Evolutionary conservation across 2,888 invertebrate species (phyloP), one percentile per base, ranked within the genome.

Genomic region (Conops quadrifasciatus): DNA sequence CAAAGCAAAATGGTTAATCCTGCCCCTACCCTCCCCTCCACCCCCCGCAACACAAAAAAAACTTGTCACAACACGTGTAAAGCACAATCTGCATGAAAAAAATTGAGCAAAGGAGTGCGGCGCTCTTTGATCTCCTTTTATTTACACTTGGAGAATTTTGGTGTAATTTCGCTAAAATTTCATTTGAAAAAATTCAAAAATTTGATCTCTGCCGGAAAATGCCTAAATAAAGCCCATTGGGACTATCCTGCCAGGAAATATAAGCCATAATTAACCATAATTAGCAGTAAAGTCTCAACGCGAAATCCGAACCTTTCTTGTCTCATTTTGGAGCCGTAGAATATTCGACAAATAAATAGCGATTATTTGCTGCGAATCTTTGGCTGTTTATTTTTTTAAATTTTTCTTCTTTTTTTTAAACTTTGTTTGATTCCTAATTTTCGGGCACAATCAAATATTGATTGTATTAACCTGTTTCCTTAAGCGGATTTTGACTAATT

Each of bases 11-110:
- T 67, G 53, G 26, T 59, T 36, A 36, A 36, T 36, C 4, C 36
- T 36, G 5, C 9, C 36, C 9, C 5, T 36, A 4, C 9, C 9
- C 36, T 36, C 36, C 9, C 5, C 36, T 36, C 36, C 36, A 7
- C 36, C 4, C 36, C 9, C 36, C 9, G 4, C 36, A 36, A 36
- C 9, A n/a, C n/a, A n/a, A n/a, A n/a, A n/a, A n/a, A 9, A 36
- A 9, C 36, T 36, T 76, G 75, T 76, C 67, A 70, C 71, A 72
- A 74, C 74, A 74, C 70, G 71, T 72, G 70, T 74, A 71, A 75
- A 77, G 78, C 80, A 80, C 74, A 77, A 76, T 78, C 80, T 80
- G 79, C 78, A 77, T 78, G 73, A 75, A 71, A 76, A n/a, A 36
- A 4, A 36, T 36, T 36, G 9, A 7, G 36, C 36, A 4, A 36